phyloP scores from a whole-genome alignment of 2,113 vertebrate genomes.

The Mungos mungo region DNA sequence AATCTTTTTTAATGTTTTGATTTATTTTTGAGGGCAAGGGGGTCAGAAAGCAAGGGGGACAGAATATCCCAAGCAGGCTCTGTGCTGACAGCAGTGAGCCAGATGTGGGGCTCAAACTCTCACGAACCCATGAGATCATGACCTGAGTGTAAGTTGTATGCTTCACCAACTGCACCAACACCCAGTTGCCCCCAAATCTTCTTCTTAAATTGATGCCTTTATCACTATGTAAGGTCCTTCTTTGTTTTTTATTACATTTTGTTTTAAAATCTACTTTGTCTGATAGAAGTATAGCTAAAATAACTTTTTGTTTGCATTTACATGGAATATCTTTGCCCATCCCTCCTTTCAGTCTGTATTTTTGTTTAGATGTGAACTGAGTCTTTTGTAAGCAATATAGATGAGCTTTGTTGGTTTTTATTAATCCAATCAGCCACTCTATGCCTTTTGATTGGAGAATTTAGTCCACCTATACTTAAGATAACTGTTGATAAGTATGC shows the following conservation, averaged over 20 bases:
- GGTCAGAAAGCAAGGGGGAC: too few species aligned
- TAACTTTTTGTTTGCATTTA: neutral
- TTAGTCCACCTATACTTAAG: neutral
- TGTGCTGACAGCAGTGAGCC: too few species aligned
- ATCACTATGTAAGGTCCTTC: neutral
- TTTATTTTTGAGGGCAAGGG: too few species aligned
- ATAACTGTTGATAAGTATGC: neutral
- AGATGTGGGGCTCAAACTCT: too few species aligned
- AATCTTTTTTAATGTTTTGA: neutral
- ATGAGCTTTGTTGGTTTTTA: neutral
- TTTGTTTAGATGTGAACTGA: neutral
- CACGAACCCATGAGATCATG: too few species aligned
- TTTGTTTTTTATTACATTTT: neutral
- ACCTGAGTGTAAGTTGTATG: too few species aligned
- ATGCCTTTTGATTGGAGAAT: neutral
- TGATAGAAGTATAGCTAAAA: neutral
- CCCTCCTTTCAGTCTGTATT: neutral
- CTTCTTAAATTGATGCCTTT: neutral
- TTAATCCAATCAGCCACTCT: neutral
- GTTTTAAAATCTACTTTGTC: neutral
- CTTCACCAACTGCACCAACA: too few species aligned
- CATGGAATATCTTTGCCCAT: neutral
- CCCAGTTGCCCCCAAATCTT: too few species aligned
- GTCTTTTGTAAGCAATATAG: neutral
- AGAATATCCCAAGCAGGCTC: too few species aligned